A percentile compares a stretch with the other conserved stretches of the same genome.
Evolutionary conservation across 2,888 invertebrate genomes (phyloP).

Genomic region (Dynastes hyllus): DNA sequence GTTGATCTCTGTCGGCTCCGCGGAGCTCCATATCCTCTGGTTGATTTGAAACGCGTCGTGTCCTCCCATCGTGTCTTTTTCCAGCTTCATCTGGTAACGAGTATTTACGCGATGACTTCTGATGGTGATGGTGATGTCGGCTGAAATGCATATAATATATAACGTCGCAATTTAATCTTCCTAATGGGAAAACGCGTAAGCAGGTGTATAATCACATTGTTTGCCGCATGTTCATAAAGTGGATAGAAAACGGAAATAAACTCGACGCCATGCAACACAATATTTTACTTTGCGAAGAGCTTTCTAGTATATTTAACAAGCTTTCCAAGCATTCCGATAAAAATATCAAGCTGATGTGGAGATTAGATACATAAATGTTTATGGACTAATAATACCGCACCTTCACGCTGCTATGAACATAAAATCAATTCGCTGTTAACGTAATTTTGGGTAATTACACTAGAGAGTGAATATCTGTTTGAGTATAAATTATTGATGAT

Average conservation of each 20-base stretch:
- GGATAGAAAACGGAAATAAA: slow-evolving; percentile 10
- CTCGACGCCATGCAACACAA: slow-evolving; percentile 16
- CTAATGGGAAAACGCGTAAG: slow-evolving; percentile 21
- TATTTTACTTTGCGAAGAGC: slow-evolving; percentile 18
- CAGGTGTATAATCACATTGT: slow-evolving; percentile 27
- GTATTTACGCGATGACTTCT: slow-evolving; percentile 79
- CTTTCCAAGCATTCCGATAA: slow-evolving; percentile 19
- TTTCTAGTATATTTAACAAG: slow-evolving; percentile 12
- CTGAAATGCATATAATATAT: slow-evolving; percentile 64
- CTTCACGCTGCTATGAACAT: too few species aligned
- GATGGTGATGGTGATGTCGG: slow-evolving; percentile 75
- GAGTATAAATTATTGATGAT: too few species aligned
- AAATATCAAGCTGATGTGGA: slow-evolving; percentile 19
- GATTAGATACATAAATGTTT: slow-evolving; percentile 33
- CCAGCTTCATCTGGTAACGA: slow-evolving; percentile 82
- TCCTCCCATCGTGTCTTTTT: slow-evolving; percentile 61
- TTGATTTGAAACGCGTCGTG: slow-evolving; percentile 78
- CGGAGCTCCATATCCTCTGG: slow-evolving; percentile 86
- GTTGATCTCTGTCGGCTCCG: slow-evolving; percentile 86
- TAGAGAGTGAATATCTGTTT: too few species aligned
- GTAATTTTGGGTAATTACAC: too few species aligned
- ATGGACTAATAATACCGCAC: slow-evolving; percentile 1
- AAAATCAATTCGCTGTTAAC: too few species aligned
- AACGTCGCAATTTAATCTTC: slow-evolving; percentile 16
- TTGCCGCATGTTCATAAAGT: slow-evolving; percentile 23